A percentile compares a stretch with the other conserved stretches of the same genome.
Evolutionary conservation across 2,797 vertebrate genomes (phyloP).

Genomic region (Myotis daubentonii): DNA sequence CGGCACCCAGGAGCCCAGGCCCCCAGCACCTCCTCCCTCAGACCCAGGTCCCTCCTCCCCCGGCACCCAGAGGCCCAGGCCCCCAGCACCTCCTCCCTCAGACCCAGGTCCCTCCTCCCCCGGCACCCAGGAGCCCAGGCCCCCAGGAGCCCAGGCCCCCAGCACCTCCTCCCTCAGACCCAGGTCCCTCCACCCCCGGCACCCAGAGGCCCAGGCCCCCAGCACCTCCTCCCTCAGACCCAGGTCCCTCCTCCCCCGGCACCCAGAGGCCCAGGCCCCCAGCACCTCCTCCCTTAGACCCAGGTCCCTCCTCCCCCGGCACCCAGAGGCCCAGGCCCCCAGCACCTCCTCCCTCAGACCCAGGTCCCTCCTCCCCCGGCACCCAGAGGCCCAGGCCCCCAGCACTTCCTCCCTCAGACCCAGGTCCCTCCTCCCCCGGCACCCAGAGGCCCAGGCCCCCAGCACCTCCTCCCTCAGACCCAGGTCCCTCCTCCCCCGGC

Average conservation of each 20-base stretch:
- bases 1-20: background rate
- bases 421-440: too few relatives aligned
- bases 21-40: background rate
- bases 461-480: too few relatives aligned
- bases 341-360: background rate
- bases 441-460: too few relatives aligned
- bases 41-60: background rate
- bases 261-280: too few relatives aligned
- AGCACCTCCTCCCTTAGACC: too few relatives aligned
- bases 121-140: background rate
- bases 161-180: background rate
- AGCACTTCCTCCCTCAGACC: background rate
- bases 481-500: background rate
- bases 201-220: too few relatives aligned
- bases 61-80: background rate
- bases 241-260: too few relatives aligned
- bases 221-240: background rate
- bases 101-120: background rate
- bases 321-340: background rate
- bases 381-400: too few relatives aligned
- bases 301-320: background rate
- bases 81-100: too few relatives aligned
- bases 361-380: background rate
- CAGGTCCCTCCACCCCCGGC: background rate
- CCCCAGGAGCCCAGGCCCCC: too few relatives aligned